phyloP scores from a whole-genome alignment of 1,140 invertebrate species.

The Caenorhabditis inopinata region DNA sequence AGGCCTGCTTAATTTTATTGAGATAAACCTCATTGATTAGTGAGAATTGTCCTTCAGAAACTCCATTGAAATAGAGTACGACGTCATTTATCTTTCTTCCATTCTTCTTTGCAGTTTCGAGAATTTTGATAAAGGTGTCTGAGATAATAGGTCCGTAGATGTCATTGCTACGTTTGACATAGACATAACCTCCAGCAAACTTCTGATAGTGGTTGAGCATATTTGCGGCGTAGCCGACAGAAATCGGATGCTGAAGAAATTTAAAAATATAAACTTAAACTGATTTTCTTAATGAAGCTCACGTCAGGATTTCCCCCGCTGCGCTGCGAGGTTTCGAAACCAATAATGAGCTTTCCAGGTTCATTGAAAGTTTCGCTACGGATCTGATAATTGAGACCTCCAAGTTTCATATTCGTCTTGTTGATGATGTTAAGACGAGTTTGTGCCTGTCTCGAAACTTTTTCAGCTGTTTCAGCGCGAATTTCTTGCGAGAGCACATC shows the following conservation, averaged over 20 bases:
- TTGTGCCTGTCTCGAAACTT: too few species aligned
- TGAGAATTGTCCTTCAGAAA: constrained; percentile 15
- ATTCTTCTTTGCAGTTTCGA: not conserved
- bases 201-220: not conserved
- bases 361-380: not conserved
- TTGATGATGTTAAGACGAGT: not conserved
- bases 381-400: constrained; percentile 23
- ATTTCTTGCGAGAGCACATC: not conserved
- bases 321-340: not conserved
- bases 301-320: constrained; percentile 1
- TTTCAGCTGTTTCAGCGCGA: not conserved
- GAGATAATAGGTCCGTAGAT: not conserved
- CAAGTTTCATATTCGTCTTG: constrained; percentile 40
- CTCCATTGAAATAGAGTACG: constrained; percentile 23
- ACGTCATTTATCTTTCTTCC: not conserved
- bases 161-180: not conserved
- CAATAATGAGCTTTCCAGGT: not conserved
- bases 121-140: not conserved
- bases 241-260: constrained; percentile 1
- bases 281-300: not conserved
- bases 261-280: too few species aligned
- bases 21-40: not conserved
- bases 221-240: not conserved
- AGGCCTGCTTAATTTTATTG: not conserved
- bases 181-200: not conserved